Base-by-base conservation (phyloP, 1,140 invertebrate species). In the Neocloeon triangulifer region DNA sequence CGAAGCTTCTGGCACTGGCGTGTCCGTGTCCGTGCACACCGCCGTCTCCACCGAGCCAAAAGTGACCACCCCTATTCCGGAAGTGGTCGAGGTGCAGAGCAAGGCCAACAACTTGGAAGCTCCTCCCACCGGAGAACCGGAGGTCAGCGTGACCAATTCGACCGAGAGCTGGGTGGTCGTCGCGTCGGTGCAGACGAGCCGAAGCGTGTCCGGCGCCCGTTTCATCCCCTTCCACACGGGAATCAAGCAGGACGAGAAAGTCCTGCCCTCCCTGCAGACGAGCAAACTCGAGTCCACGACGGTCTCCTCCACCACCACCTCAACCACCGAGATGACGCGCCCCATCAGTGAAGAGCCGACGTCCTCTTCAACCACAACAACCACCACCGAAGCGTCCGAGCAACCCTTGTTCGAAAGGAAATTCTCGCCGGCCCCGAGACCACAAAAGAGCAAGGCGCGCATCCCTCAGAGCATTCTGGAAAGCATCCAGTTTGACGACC, bases 151-250 rank as follows among this genome's bases (percentile, higher is more conserved):
- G 25, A 32, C 43, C 37, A 30, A 51, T 41, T 20, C 63, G 4
- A 66, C 64, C 6, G 69, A 71, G 42, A 66, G 62, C 41, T 74
- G 70, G 59, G 64, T 75, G 34, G 70, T 82, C 2, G 64, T 81
- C 4, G 74, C 77, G 8, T 80, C 76, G 3, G 77, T 84, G 1
- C 78, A 81, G 49, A 82, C 78, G 0, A 79, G 77, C 42, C 59
- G 76, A 16, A 81, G 77, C 55, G 69, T 81, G 30, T 78, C 76
- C 5, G 77, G 74, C 2, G 76, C 77, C 2, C 51, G 75, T 33
- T 80, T 78, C 42, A 50, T 80, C 27, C 72, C 77, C 4, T 77
- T 13, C 19, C 12, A 75, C 45, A 66, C 68, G 1, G 61, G 66
- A 5, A 66, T 77, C 12, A 69, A 71, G 44, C 70, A 70, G 48